A percentile compares a stretch with the other conserved stretches of the same genome.
These are phyloP conservation scores for Sycophaga agraensis DNA, from an alignment of 1,140 invertebrate genomes.

Conservation along the genomic window DNA sequence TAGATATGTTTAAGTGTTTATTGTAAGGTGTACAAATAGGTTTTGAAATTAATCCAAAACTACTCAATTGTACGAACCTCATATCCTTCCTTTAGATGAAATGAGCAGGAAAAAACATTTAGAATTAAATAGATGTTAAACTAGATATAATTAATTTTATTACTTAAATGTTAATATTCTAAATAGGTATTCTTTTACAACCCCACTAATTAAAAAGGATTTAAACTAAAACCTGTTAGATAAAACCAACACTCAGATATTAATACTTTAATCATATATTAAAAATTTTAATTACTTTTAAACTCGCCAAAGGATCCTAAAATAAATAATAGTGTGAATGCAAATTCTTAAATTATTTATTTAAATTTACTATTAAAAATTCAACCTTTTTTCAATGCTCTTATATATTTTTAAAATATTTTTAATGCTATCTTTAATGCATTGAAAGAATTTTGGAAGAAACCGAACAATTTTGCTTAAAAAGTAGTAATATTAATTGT, in stretches of 20 bases:
- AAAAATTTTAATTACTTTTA: slow-evolving; percentile 37
- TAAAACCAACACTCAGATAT: slow-evolving; percentile 42
- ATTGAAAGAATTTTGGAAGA: no score
- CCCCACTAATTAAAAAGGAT: not conserved
- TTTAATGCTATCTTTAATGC: no score
- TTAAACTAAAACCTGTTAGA: slow-evolving; percentile 28
- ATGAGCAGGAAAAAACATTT: slow-evolving; percentile 44
- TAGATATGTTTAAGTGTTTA: slow-evolving; percentile 16
- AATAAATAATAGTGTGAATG: slow-evolving; percentile 49
- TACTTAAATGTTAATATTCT: not conserved
- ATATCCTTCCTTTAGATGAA: slow-evolving; percentile 66
- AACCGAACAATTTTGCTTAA: no score
- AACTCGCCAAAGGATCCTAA: slow-evolving; percentile 52
- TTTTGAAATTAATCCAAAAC: slow-evolving; percentile 29
- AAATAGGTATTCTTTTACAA: not conserved
- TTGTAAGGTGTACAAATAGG: not conserved
- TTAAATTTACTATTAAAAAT: no score
- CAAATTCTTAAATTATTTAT: no score
- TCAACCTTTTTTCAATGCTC: no score
- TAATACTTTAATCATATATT: slow-evolving; percentile 18
- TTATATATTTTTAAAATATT: no score
- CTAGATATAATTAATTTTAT: not conserved
- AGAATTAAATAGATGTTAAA: slow-evolving; percentile 37
- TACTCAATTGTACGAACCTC: slow-evolving; percentile 63
- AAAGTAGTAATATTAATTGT: no score